These are phyloP conservation scores for Chionomys nivalis DNA, from an alignment of 2,113 vertebrate species.

Conservation along the genomic window DNA sequence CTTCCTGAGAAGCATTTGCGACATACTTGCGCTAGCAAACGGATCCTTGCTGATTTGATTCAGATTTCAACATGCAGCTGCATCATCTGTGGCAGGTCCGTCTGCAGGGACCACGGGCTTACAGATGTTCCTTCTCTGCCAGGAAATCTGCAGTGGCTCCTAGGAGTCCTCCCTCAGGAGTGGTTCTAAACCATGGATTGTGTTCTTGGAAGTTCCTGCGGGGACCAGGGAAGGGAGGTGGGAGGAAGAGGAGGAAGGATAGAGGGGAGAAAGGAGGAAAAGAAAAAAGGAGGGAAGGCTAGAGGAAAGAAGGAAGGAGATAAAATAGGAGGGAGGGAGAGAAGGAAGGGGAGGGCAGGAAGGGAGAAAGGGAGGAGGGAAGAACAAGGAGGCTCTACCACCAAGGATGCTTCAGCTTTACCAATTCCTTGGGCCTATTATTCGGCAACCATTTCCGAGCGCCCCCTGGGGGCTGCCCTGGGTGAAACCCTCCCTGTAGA, in stretches of 20 bases:
- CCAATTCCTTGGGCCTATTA: neutral
- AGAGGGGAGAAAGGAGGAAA: neutral
- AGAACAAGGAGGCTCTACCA: neutral
- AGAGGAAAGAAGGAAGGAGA: too few relatives aligned
- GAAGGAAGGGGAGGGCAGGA: too few relatives aligned
- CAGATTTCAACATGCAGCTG: too few relatives aligned
- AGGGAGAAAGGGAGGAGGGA: too few relatives aligned
- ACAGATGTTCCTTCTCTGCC: neutral
- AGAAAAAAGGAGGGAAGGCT: too few relatives aligned
- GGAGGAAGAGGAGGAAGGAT: neutral
- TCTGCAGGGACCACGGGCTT: neutral
- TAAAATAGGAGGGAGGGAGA: too few relatives aligned
- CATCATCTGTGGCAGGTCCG: rapidly evolving
- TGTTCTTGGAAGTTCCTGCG: neutral
- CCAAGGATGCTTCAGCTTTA: neutral
- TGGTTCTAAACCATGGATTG: neutral
- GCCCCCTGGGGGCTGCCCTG: neutral
- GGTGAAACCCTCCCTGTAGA: neutral
- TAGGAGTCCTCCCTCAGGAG: neutral
- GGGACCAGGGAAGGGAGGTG: too few relatives aligned
- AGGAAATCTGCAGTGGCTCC: neutral
- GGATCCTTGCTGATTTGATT: rapidly evolving
- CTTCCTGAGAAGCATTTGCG: neutral
- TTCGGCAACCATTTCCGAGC: neutral
- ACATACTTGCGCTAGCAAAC: rapidly evolving